Base-by-base conservation (phyloP, 1,140 invertebrate genomes). In the Carcinoscorpius rotundicauda region DNA sequence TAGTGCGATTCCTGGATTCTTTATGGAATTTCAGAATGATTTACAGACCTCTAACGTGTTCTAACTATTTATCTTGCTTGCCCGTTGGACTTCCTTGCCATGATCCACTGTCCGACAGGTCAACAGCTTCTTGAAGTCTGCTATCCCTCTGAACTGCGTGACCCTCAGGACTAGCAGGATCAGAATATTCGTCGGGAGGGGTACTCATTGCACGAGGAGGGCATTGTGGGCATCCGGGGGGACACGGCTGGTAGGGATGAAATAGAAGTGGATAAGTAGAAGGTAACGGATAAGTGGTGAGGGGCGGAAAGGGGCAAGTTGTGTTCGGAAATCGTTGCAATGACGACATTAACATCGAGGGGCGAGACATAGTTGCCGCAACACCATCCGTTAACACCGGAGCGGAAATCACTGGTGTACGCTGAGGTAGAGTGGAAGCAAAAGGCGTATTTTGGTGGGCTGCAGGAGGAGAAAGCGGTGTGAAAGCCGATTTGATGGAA, bases 41-140 rank as follows among this genome's bases (percentile, higher is more conserved):
- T 29, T 29, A 29, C 29, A 29, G 29, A 29, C 29, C 29, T 29
- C 29, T 29, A 29, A 29, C 29, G 29, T 29, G 29, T 29, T 29
- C 29, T 29, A 29, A 29, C 29, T 29, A 29, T 29, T 29, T 29
- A 29, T 29, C 29, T 29, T 29, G 29, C 29, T 29, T 29, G 6
- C 61, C 61, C 51, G 64, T 63, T 4, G 63, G 63, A 57, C 61
- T 65, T 10, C 61, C 66, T 6, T 66, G 60, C 58, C 70, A 56
- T 64, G 63, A 68, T 5, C 63, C 64, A n/a, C 66, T 62, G 51
- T 68, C 66, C 3, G 66, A 68, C 4, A 68, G 61, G 58, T 68
- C 66, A 4, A 68, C 66, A 6, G 66, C 66, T 56, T 68, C 63
- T 60, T 64, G 66, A 8, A 58, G 29, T 10, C 57, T n/a, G 49